Evolutionary conservation across 37 sponge, comb jelly and placozoan genomes (phyloP).

Genomic region (Halisarca cf. caerulea): DNA sequence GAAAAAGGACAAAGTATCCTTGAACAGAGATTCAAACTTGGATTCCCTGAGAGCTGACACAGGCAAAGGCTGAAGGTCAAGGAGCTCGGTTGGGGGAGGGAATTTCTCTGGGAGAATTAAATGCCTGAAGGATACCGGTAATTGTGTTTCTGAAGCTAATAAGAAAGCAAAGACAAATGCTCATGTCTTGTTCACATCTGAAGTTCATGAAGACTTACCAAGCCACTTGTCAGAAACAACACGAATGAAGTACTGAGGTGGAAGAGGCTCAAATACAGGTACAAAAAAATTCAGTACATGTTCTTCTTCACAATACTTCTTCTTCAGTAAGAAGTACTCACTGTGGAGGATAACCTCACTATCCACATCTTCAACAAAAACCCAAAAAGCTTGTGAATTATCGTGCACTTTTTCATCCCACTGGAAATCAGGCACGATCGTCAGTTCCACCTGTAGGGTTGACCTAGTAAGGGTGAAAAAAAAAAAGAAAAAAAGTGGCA

Average conservation of each 20-base stretch:
- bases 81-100: conserved; percentile 95
- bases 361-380: conserved; percentile 98
- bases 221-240: conserved; percentile 80
- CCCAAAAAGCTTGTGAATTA: conserved; percentile 94
- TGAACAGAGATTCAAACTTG: conserved; percentile 83
- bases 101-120: conserved; percentile 98
- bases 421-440: conserved; percentile 99
- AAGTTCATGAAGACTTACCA: conserved; percentile 44
- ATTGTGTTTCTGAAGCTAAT: conserved; percentile 88
- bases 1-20: conserved; percentile 87
- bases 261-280: conserved; percentile 98
- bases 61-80: conserved; percentile 97
- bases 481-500: conserved; percentile 19
- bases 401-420: conserved; percentile 99
- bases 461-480: conserved; percentile 54
- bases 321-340: conserved; percentile 98
- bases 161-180: background rate
- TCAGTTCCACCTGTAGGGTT: conserved; percentile 93
- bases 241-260: conserved; percentile 98
- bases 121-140: conserved; percentile 97
- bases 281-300: conserved; percentile 96
- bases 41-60: conserved; percentile 89
- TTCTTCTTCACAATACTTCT: conserved; percentile 86
- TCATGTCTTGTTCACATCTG: conserved; percentile 16
- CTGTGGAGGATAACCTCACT: conserved; percentile 91